phyloP scores from a whole-genome alignment of 1,140 invertebrate species.

The Samia ricini region DNA sequence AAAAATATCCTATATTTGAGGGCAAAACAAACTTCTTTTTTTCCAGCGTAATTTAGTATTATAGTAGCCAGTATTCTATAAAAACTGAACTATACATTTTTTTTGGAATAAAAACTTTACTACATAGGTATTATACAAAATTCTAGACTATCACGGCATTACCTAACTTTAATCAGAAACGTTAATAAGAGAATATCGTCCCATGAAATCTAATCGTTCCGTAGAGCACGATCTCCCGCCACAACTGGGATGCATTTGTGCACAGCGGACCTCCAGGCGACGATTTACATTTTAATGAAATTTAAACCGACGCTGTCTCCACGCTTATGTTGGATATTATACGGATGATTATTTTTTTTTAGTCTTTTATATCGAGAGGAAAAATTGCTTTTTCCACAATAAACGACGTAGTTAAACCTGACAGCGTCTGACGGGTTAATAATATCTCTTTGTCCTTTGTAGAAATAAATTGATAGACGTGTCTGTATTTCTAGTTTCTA shows the following conservation, averaged over 20 bases:
- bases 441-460: neutral
- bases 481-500: neutral
- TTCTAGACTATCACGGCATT: too few relatives aligned
- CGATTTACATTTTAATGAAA: slow-evolving; percentile 28
- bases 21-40: too few relatives aligned
- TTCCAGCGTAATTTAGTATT: too few relatives aligned
- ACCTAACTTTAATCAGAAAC: neutral
- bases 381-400: slow-evolving; percentile 17
- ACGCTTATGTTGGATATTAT: neutral
- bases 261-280: neutral
- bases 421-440: neutral
- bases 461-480: neutral
- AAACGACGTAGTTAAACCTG: neutral
- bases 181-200: neutral
- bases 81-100: too few relatives aligned
- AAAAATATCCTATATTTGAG: too few relatives aligned
- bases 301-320: neutral
- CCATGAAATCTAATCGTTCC: neutral
- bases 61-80: too few relatives aligned
- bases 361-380: slow-evolving; percentile 13
- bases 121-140: neutral
- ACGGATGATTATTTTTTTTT: too few relatives aligned
- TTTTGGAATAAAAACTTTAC: too few relatives aligned
- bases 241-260: slow-evolving; percentile 7
- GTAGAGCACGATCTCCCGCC: neutral